These are phyloP conservation scores for Athalia cordata DNA, from an alignment of 2,888 invertebrate genomes.

Conservation along the genomic window DNA sequence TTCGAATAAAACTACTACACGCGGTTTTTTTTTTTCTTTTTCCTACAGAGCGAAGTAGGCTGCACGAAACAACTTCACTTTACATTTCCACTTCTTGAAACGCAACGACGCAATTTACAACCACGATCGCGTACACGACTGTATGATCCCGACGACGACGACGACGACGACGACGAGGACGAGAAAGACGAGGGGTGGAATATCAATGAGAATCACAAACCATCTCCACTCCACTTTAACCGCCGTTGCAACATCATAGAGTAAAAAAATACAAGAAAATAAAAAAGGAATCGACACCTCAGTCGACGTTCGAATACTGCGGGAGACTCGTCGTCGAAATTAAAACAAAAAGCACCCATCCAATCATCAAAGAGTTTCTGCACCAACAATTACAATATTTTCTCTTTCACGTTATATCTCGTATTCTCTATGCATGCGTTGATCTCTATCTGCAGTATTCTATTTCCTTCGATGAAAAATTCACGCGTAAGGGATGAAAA, in stretches of 20 bases:
- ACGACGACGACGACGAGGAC: background rate
- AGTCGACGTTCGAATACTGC: too few relatives aligned
- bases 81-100: background rate
- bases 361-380: too few relatives aligned
- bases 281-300: background rate
- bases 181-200: slow-evolving; percentile 33
- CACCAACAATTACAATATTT: too few relatives aligned
- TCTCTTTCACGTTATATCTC: too few relatives aligned
- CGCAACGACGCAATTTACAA: slow-evolving; percentile 21
- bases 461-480: too few relatives aligned
- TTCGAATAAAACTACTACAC: too few relatives aligned
- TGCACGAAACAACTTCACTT: background rate
- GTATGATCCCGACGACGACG: too few relatives aligned
- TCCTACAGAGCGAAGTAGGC: too few relatives aligned
- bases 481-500: background rate
- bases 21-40: slow-evolving; percentile 45
- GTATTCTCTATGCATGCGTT: too few relatives aligned
- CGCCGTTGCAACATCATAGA: background rate
- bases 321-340: too few relatives aligned
- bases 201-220: slow-evolving; percentile 32
- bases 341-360: too few relatives aligned
- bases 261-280: background rate
- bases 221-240: slow-evolving; percentile 3
- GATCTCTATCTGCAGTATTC: too few relatives aligned
- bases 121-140: background rate